Base-by-base conservation (phyloP, 2,113 vertebrate species). In the Percopsis transmontana region DNA sequence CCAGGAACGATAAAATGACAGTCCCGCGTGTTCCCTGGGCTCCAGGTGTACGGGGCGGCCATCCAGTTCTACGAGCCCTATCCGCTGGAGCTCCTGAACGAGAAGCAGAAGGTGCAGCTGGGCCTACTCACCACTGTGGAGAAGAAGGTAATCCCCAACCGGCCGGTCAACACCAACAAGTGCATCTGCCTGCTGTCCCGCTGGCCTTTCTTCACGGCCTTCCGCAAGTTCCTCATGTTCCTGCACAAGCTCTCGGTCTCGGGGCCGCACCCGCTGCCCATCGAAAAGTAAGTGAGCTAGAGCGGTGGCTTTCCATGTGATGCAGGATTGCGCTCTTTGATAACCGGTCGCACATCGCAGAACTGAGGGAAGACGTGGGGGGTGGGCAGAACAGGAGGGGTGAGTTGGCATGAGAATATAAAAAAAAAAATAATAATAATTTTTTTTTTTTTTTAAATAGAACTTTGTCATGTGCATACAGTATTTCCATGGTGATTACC, bases 151-250 rank as follows among this genome's bases (percentile, higher is more conserved):
- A 87, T 97, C 87, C 91, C 92, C 58, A 91, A 95, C 70, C 94
- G 96, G 66, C 92, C 91, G 0, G 95, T 99, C 61, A 96, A 96
- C 88, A 92, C 95, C 71, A 99, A 98, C 82, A 99, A 98, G 80
- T 99, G 97, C 85, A 98, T 99, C 90, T 99, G 97, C 85, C 91
- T 99, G 80, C 95, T 99, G 5, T 99, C 97, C 63, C 96, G 92
- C n/a, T 99, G 97, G 97, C 97, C 97, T 69, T 99, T 99, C 90
- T 99, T 96, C 72, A 94, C 96, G 57, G 93, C 96, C 70, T 99
- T 99, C 89, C 84, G 92, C 86, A 97, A 98, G 85, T 99, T 98
- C 90, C 95, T 99, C 58, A 94, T 95, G 92, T 99, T 99, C 90
- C 93, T 99, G 72, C 96, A 99, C 91, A 97, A 97, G 82, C 93